Evolutionary conservation across 35 echinoderm and acorn worm genomes (phyloP).

Genomic region (Patiria miniata): DNA sequence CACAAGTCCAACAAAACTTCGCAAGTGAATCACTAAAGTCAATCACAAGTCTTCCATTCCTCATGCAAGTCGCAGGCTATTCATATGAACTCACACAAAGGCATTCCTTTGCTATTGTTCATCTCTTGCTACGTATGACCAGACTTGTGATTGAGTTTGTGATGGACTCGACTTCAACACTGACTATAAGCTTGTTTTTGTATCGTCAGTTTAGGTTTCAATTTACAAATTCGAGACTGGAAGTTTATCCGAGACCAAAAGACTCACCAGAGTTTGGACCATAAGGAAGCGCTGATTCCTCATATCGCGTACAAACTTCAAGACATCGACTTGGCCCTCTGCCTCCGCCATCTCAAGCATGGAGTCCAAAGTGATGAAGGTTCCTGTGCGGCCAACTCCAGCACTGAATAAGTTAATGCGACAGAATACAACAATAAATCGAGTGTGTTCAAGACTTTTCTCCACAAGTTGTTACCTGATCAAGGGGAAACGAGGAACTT

Average conservation of each 20-base stretch:
- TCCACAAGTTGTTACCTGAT: background rate
- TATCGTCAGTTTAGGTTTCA: too few species aligned
- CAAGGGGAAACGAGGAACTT: background rate
- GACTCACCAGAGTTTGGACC: conserved; percentile 69
- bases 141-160: too few species aligned
- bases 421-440: background rate
- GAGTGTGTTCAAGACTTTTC: background rate
- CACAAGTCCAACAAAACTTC: too few species aligned
- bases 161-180: too few species aligned
- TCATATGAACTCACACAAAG: too few species aligned
- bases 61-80: too few species aligned
- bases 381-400: conserved; percentile 72
- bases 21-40: too few species aligned
- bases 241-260: background rate
- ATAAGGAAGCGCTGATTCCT: conserved; percentile 53
- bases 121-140: too few species aligned
- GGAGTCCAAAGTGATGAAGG: conserved; percentile 64
- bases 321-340: conserved; percentile 53
- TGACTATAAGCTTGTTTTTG: too few species aligned
- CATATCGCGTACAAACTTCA: conserved; percentile 63
- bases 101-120: too few species aligned
- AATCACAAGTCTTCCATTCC: too few species aligned
- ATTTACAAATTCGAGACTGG: too few species aligned
- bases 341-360: conserved; percentile 63
- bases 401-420: conserved; percentile 43